Evolutionary conservation across 2,888 invertebrate species (phyloP).

Genomic region (Drosophila nigritarsus): DNA sequence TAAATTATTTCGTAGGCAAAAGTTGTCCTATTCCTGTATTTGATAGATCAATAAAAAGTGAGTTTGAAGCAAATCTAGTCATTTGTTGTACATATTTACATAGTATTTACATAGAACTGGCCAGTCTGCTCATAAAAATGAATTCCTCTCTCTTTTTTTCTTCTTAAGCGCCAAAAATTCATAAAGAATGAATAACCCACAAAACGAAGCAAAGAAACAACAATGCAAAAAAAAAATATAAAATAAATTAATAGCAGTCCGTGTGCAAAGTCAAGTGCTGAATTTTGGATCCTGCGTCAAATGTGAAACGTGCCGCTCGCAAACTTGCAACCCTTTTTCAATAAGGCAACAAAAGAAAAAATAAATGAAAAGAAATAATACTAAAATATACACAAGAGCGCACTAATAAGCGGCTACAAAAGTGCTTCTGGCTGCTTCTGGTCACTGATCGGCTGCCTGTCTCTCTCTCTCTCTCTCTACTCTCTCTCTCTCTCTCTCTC

Average conservation of each 20-base stretch:
- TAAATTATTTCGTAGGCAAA: constrained; percentile 28
- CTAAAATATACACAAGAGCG: constrained; percentile 58
- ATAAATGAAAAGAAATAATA: constrained; percentile 29
- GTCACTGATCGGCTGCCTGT: constrained; percentile 55
- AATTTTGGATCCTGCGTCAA: constrained; percentile 60
- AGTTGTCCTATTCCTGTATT: constrained; percentile 19
- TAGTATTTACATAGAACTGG: constrained; percentile 69
- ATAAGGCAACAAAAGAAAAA: constrained; percentile 19
- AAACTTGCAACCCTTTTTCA: constrained; percentile 18
- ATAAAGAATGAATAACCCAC: constrained; percentile 3
- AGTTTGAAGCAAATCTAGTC: constrained; percentile 56
- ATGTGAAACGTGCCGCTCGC: constrained; percentile 73
- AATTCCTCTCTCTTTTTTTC: constrained; percentile 17
- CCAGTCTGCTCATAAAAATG: constrained; percentile 12
- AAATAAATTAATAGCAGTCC: constrained; percentile 68
- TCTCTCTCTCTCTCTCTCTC: neutral
- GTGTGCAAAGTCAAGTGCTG: constrained; percentile 40
- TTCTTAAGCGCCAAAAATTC: neutral
- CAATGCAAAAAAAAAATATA: neutral
- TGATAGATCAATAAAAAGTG: constrained; percentile 68
- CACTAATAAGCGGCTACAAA: constrained; percentile 79
- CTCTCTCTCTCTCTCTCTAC: neutral
- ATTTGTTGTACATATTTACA: constrained; percentile 55
- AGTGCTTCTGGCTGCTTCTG: constrained; percentile 82
- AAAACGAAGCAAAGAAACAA: neutral